Evolutionary conservation across 2,888 invertebrate species (phyloP).

Genomic region (Odontothrips loti): DNA sequence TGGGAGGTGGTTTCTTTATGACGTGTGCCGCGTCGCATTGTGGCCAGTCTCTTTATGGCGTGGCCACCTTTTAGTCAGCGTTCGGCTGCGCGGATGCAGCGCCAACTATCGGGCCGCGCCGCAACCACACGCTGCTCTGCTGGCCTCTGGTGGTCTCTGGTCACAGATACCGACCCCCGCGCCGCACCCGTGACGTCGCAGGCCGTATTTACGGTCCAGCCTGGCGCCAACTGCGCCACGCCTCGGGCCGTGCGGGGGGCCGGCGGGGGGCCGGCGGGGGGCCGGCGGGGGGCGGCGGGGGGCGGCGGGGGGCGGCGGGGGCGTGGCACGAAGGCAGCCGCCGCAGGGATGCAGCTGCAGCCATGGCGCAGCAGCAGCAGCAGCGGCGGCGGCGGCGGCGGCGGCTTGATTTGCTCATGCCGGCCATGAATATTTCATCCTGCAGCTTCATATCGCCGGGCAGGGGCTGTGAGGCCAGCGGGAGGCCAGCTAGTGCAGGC

Average conservation of each 20-base stretch:
- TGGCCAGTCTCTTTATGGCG: too few relatives aligned
- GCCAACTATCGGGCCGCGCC: too few relatives aligned
- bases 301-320: slow-evolving; percentile 35
- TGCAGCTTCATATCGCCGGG: slow-evolving; percentile 6
- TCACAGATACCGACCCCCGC: too few relatives aligned
- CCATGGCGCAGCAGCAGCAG: not conserved
- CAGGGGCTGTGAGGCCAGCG: not conserved
- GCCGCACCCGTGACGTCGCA: too few relatives aligned
- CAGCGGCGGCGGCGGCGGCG: slow-evolving; percentile 32
- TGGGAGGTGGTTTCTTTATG: too few relatives aligned
- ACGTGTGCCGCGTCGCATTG: too few relatives aligned
- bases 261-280: slow-evolving; percentile 37
- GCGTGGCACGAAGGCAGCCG: slow-evolving; percentile 29
- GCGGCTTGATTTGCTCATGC: slow-evolving; percentile 29
- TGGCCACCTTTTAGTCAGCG: too few relatives aligned
- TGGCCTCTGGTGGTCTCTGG: too few relatives aligned
- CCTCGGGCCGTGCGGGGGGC: slow-evolving; percentile 2
- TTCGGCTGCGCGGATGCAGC: too few relatives aligned
- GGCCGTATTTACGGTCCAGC: not conserved
- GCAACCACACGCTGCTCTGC: too few relatives aligned
- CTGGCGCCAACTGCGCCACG: slow-evolving; percentile 13
- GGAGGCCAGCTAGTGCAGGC: too few relatives aligned
- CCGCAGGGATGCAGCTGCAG: not conserved
- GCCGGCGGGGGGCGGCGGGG: slow-evolving; percentile 37
- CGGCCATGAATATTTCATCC: slow-evolving; percentile 22